Conservation (phyloP, 1,140 invertebrate genomes). For the Samia ricini region DNA sequence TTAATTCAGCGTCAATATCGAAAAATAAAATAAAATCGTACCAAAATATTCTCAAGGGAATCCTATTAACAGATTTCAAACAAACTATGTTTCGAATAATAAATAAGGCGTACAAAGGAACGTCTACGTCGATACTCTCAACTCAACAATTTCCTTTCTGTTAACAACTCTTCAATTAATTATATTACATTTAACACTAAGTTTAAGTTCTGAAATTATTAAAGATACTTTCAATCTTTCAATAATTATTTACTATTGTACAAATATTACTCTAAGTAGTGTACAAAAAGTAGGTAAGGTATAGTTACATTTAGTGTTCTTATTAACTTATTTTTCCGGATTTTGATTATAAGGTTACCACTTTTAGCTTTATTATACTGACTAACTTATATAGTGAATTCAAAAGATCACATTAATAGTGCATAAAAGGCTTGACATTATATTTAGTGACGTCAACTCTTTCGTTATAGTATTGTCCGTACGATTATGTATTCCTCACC, state of each 20-base stretch:
- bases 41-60: not conserved
- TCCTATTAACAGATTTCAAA: slow-evolving; percentile 2
- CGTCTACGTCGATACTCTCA: slow-evolving; percentile 7
- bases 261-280: no score
- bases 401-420: no score
- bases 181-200: not conserved
- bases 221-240: not conserved
- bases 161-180: slow-evolving; percentile 5
- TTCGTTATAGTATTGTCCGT: slow-evolving; percentile 5
- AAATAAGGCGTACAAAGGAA: slow-evolving; percentile 4
- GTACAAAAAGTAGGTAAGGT: no score
- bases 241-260: no score
- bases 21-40: not conserved
- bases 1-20: not conserved
- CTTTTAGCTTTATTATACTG: no score
- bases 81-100: slow-evolving; percentile 11
- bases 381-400: no score
- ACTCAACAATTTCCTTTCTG: slow-evolving; percentile 14
- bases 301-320: no score
- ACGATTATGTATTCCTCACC: slow-evolving; percentile 46
- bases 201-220: not conserved
- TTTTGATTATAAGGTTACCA: no score
- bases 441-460: slow-evolving; percentile 6
- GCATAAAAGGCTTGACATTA: not conserved
- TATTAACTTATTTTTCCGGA: no score